These are phyloP conservation scores for Muscicapa adusta DNA, from an alignment of 2,113 vertebrate genomes.

Conservation along the genomic window DNA sequence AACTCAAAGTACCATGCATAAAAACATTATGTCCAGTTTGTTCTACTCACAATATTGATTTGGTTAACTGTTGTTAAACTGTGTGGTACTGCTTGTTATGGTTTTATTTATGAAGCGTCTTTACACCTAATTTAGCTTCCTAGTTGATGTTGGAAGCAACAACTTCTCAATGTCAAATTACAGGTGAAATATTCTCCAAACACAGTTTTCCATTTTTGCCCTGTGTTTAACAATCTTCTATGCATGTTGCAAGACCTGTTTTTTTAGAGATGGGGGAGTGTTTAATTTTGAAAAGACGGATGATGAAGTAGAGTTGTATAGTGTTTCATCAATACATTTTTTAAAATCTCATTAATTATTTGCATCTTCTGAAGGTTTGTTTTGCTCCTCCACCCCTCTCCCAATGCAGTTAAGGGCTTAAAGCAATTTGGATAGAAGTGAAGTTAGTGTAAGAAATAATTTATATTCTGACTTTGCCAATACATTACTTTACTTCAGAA, in stretches of 20 bases:
- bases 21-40: not conserved
- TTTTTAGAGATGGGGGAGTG: not conserved
- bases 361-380: not conserved
- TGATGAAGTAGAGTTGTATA: not conserved
- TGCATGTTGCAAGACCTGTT: not conserved
- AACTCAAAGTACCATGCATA: not conserved
- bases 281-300: not conserved
- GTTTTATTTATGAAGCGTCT: not conserved
- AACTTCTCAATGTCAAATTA: not conserved
- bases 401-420: not conserved
- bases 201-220: not conserved
- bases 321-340: not conserved
- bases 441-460: conserved; percentile 27
- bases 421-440: conserved; percentile 13
- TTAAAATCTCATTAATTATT: conserved; percentile 49
- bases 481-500: not conserved
- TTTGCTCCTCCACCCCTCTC: not conserved
- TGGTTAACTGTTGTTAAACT: not conserved
- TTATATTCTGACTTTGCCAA: conserved; percentile 13
- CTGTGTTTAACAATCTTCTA: not conserved
- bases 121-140: not conserved
- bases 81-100: not conserved
- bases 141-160: not conserved
- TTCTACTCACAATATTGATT: not conserved
- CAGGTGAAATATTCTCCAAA: not conserved